Evolutionary conservation across 2,888 invertebrate genomes (phyloP), one percentile per base, ranked within the genome.

Genomic region (Scrobipalpa atriplicella): DNA sequence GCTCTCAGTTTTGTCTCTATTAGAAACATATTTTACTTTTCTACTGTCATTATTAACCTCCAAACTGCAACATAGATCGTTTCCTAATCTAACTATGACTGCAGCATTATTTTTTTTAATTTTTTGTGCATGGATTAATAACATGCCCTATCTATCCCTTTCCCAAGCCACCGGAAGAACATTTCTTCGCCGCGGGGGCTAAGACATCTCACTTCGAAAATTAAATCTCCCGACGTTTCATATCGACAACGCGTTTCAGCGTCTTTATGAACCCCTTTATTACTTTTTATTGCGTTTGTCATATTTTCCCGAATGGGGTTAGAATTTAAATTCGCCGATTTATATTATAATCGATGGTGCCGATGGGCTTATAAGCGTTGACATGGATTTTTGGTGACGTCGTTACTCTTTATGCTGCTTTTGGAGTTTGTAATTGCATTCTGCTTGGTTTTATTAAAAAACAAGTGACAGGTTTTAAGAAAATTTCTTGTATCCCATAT

Each of bases 321-420:
- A 76, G 79, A 78, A 79, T 88, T 87, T 86, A 85, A 89, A 89
- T 85, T 79, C 78, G 72, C 73, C 88, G 86, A 90, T 90, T 87
- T 88, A 88, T 89, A 89, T 87, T 89, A 86, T 86, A 90, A 90
- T 90, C 88, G 87, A 87, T 86, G 81, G 64, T 56, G 36, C 36
- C 36, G 58, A 58, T 58, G 58, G 58, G 58, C 36, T 58, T 58
- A 21, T 11, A 58, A 58, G 58, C 58, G 58, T 38, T 38, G 58
- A 58, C 58, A 38, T 29, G 58, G 58, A 58, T 58, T 58, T n/a
- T 38, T 13, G 58, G 7, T 0, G 8, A 58, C 13, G 58, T 38
- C 58, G 29, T 58, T 58, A 38, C 36, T 16, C 38, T 58, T 58
- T 58, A 56, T 56, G 54, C 38, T 16, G 38, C 36, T 58, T 52